phyloP scores from a whole-genome alignment of 2,888 invertebrate species.

The Drosophila flavopinicola region DNA sequence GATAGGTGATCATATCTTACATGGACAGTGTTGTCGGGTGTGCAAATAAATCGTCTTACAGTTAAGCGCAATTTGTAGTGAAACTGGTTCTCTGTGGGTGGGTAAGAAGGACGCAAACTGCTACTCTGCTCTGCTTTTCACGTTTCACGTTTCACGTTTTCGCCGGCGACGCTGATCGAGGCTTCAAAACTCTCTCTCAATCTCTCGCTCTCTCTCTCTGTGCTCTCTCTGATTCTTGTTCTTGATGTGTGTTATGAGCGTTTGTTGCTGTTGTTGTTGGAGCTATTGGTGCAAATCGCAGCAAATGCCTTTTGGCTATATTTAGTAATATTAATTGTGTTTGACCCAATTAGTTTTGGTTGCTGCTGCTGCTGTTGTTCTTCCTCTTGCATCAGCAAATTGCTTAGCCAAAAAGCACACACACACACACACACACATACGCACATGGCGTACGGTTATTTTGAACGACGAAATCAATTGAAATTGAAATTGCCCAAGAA shows the following conservation, averaged over 20 bases:
- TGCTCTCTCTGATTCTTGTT: background rate
- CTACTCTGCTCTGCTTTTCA: conserved; percentile 4
- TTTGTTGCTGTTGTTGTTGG: conserved; percentile 8
- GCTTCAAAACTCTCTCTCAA: background rate
- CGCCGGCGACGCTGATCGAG: conserved; percentile 10
- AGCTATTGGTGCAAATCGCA: conserved; percentile 13
- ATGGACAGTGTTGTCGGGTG: conserved; percentile 36
- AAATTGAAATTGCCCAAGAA: conserved; percentile 68
- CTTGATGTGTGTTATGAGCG: conserved; percentile 8
- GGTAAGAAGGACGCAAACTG: background rate
- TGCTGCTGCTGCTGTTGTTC: conserved; percentile 6
- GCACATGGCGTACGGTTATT: conserved; percentile 56
- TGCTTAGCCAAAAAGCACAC: conserved; percentile 55
- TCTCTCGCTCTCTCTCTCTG: background rate
- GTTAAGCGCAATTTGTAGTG: conserved; percentile 7
- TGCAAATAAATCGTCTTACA: conserved; percentile 4
- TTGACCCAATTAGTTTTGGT: conserved; percentile 65
- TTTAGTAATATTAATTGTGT: conserved; percentile 75
- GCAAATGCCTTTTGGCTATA: conserved; percentile 62
- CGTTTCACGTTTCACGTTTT: background rate
- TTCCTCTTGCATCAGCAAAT: conserved; percentile 51
- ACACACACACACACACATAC: conserved; percentile 6
- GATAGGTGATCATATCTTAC: background rate
- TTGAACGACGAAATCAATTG: conserved; percentile 73
- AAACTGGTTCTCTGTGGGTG: background rate